Percentiles rank a stretch among this genome's conserved stretches.
Evolutionary conservation across 2,113 vertebrate genomes (phyloP).

Genomic region (Sporophila hypoxantha): DNA sequence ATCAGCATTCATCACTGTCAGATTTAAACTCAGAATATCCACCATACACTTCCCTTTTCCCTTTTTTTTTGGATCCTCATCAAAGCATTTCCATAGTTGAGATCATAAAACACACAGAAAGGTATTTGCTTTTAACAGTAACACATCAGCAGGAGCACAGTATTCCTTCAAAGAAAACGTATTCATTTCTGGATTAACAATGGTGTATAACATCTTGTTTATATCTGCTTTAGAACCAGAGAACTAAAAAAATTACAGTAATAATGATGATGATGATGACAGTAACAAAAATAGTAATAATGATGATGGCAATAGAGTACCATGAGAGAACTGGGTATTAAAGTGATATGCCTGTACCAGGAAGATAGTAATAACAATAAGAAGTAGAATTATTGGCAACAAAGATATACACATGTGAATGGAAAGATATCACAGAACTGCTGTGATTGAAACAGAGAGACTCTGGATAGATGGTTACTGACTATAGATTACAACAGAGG

Average conservation of each 20-base stretch:
- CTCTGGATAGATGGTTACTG: background rate
- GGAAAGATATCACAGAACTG: background rate
- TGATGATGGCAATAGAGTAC: background rate
- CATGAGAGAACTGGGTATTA: background rate
- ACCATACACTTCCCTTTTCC: background rate
- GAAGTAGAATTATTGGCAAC: background rate
- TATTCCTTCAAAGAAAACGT: background rate
- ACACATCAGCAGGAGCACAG: background rate
- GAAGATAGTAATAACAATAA: background rate
- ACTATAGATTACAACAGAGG: background rate
- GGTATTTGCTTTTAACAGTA: background rate
- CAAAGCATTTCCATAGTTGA: background rate
- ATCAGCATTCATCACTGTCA: background rate
- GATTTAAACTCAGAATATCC: background rate
- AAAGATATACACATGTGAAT: background rate
- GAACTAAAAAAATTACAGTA: background rate
- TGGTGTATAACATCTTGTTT: background rate
- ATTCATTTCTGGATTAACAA: background rate
- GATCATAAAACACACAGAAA: background rate
- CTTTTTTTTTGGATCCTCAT: background rate
- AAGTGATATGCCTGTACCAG: background rate
- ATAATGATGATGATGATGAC: background rate
- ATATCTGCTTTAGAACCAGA: background rate
- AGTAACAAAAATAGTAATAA: background rate
- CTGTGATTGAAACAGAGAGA: background rate